Conservation (phyloP, 2,797 vertebrate genomes). For the Typhlichthys eigenmanni region DNA sequence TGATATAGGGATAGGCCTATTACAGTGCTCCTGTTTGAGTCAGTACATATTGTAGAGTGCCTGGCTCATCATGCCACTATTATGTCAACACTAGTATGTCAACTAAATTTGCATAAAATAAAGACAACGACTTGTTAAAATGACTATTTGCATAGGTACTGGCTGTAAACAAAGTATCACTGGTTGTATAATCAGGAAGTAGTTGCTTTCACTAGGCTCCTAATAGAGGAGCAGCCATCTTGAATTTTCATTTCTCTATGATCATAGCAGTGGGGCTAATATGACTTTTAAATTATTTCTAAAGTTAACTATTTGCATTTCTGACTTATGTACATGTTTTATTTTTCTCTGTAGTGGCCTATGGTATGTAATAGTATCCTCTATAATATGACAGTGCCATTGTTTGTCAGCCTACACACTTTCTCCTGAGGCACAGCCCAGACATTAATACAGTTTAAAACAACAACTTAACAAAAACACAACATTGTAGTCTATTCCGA, state of each 20-base stretch:
- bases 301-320: background rate
- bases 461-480: conserved; percentile 23
- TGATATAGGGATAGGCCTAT: no score
- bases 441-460: conserved; percentile 31
- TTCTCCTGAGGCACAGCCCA: conserved; percentile 35
- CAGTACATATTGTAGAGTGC: conserved; percentile 2
- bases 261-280: conserved; percentile 40
- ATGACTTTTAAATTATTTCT: background rate
- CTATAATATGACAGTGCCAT: conserved; percentile 38
- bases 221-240: conserved; percentile 72
- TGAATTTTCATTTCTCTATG: conserved; percentile 61
- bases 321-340: background rate
- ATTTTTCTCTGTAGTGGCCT: background rate
- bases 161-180: conserved; percentile 25
- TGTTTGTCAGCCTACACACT: conserved; percentile 41
- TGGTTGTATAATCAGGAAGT: conserved; percentile 67
- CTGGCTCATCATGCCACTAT: conserved; percentile 4
- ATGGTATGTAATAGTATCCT: conserved; percentile 29
- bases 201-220: conserved; percentile 48
- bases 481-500: conserved; percentile 45
- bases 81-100: background rate
- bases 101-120: background rate
- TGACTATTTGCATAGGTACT: background rate
- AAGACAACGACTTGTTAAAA: background rate
- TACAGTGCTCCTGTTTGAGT: background rate